A percentile compares a stretch with the other conserved stretches of the same genome.
phyloP scores from a whole-genome alignment of 2,888 invertebrate species.

The Plagodis dolabraria region DNA sequence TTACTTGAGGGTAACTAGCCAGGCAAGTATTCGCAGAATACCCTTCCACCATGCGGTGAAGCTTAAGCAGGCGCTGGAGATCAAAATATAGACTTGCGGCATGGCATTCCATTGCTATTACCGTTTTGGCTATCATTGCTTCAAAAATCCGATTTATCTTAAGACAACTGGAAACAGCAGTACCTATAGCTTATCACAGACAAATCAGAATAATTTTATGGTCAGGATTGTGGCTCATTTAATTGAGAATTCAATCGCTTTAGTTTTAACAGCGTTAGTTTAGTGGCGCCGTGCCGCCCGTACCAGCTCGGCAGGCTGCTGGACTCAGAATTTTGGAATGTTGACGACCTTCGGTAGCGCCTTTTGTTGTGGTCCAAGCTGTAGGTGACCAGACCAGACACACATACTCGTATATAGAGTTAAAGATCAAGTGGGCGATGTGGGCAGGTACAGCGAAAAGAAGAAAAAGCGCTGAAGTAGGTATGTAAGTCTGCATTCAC shows the following conservation, averaged over 20 bases:
- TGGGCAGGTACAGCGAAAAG: too few relatives aligned
- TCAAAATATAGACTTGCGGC: too few relatives aligned
- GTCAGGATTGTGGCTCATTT: constrained; percentile 9
- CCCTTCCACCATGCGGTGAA: too few relatives aligned
- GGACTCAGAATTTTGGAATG: constrained; percentile 80
- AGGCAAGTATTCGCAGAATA: too few relatives aligned
- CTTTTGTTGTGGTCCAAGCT: constrained; percentile 40
- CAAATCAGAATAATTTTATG: constrained; percentile 15
- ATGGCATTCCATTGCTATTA: too few relatives aligned
- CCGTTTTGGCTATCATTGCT: too few relatives aligned
- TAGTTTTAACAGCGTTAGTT: constrained; percentile 3
- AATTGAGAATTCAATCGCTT: constrained; percentile 23
- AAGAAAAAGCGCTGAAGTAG: too few relatives aligned
- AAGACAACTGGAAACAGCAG: neutral
- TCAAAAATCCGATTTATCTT: neutral
- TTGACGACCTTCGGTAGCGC: constrained; percentile 72
- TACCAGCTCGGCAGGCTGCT: constrained; percentile 58
- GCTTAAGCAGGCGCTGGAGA: too few relatives aligned
- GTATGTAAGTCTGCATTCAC: too few relatives aligned
- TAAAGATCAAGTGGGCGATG: neutral
- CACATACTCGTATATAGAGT: neutral
- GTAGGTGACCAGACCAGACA: neutral
- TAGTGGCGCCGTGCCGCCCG: constrained; percentile 47
- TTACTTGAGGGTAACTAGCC: too few relatives aligned
- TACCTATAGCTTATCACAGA: neutral